Conservation (phyloP, 2,113 vertebrate genomes). For the Camelus bactrianus region DNA sequence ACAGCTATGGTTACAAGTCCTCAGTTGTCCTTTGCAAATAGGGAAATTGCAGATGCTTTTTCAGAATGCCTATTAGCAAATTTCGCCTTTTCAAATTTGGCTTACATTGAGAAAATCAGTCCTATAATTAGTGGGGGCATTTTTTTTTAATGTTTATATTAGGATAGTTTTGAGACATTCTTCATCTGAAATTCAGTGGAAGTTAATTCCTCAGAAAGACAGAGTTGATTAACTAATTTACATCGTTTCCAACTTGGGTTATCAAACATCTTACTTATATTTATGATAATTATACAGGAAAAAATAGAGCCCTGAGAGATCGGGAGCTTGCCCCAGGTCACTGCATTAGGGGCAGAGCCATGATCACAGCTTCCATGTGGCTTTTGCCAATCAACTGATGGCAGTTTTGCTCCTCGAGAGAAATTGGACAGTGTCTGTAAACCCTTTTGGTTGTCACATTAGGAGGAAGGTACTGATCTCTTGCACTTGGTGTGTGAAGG, state of each 20-base stretch:
- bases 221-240: slow-evolving; percentile 54
- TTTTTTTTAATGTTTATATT: slow-evolving; percentile 62
- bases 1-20: not conserved
- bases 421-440: not conserved
- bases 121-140: not conserved
- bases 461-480: not conserved
- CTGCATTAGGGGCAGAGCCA: not conserved
- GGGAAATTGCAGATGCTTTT: slow-evolving; percentile 24
- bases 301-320: not conserved
- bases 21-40: slow-evolving; percentile 37
- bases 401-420: not conserved
- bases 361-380: not conserved
- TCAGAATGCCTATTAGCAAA: slow-evolving; percentile 41
- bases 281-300: not conserved
- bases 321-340: not conserved
- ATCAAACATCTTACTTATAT: not conserved
- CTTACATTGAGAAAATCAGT: slow-evolving; percentile 52
- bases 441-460: not conserved
- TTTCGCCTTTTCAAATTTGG: slow-evolving; percentile 30
- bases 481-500: not conserved
- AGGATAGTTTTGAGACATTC: slow-evolving; percentile 58
- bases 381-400: not conserved
- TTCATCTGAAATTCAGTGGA: slow-evolving; percentile 71
- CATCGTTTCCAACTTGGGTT: slow-evolving; percentile 49
- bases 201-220: slow-evolving; percentile 60